Conservation (phyloP, 1,140 invertebrate genomes). For the Caenorhabditis briggsae region DNA sequence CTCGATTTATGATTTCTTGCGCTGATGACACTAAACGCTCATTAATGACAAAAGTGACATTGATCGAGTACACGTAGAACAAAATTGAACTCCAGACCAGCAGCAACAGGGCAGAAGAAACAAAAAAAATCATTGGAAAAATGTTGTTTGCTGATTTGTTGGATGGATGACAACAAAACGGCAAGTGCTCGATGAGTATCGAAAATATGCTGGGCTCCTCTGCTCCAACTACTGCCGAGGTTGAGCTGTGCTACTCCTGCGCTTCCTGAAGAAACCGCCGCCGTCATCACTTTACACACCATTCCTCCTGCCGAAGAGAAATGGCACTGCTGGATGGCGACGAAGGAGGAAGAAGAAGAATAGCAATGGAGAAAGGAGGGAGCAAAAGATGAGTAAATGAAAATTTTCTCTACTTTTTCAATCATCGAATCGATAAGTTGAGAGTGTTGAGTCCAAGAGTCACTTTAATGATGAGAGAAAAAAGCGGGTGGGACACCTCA, state of each 20-base stretch:
- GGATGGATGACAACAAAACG: conserved; percentile 46
- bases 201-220: conserved; percentile 23
- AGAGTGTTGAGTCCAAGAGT: conserved; percentile 36
- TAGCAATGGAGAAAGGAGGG: not conserved
- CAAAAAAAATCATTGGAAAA: conserved; percentile 8
- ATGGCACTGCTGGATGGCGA: conserved; percentile 41
- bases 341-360: not conserved
- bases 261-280: conserved; percentile 25
- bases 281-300: conserved; percentile 55
- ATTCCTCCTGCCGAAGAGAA: conserved; percentile 28
- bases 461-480: conserved; percentile 42
- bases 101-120: not conserved
- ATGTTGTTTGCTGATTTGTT: conserved; percentile 48
- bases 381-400: conserved; percentile 40
- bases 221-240: conserved; percentile 47
- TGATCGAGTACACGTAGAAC: not conserved
- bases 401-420: conserved; percentile 1
- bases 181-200: conserved; percentile 49
- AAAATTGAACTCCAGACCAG: not conserved
- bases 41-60: too few species aligned
- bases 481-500: not conserved
- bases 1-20: too few species aligned
- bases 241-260: conserved; percentile 52
- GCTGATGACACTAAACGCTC: too few species aligned
- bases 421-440: conserved; percentile 45